These are phyloP conservation scores for Myripristis jacobus DNA, from an alignment of 2,797 vertebrate genomes.

Conservation along the genomic window DNA sequence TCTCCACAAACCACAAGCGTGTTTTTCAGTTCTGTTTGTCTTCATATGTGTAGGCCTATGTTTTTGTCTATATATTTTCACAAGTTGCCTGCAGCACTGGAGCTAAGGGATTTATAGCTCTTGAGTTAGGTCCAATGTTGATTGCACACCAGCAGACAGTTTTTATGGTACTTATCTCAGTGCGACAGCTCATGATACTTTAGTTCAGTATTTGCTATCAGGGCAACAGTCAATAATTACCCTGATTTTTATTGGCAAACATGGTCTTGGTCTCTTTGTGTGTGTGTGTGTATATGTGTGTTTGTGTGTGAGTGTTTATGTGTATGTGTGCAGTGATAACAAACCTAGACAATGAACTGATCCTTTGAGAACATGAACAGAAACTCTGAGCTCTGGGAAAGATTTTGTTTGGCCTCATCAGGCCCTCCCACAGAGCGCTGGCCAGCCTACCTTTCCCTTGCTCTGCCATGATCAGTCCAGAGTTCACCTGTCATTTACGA, in stretches of 20 bases:
- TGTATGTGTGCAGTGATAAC: slow-evolving; percentile 3
- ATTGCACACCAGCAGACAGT: slow-evolving; percentile 11
- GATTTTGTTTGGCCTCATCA: slow-evolving; percentile 33
- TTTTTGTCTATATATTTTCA: slow-evolving; percentile 7
- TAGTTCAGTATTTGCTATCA: slow-evolving; percentile 52
- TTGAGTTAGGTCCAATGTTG: slow-evolving; percentile 34
- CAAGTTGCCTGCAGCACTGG: slow-evolving; percentile 16
- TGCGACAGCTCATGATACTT: slow-evolving; percentile 48
- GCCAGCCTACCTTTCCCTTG: slow-evolving; percentile 53
- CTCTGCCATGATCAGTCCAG: slow-evolving; percentile 72
- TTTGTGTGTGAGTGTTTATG: slow-evolving; percentile 16
- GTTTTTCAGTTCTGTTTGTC: slow-evolving; percentile 35
- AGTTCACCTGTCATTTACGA: slow-evolving; percentile 73
- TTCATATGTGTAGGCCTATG: slow-evolving; percentile 23
- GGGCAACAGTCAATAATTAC: slow-evolving; percentile 72
- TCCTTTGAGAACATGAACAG: slow-evolving; percentile 38
- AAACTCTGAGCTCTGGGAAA: slow-evolving; percentile 58
- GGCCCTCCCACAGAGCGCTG: slow-evolving; percentile 67
- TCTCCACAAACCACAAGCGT: slow-evolving; percentile 17
- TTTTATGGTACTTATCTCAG: slow-evolving; percentile 70
- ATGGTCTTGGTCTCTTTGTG: slow-evolving; percentile 22
- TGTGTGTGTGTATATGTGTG: slow-evolving; percentile 35
- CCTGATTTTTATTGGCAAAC: slow-evolving; percentile 57
- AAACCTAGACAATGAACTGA: slow-evolving; percentile 20
- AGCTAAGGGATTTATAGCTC: slow-evolving; percentile 47